Evolutionary conservation across 2,888 invertebrate species (phyloP).

Genomic region (Chymomyza caudatula): DNA sequence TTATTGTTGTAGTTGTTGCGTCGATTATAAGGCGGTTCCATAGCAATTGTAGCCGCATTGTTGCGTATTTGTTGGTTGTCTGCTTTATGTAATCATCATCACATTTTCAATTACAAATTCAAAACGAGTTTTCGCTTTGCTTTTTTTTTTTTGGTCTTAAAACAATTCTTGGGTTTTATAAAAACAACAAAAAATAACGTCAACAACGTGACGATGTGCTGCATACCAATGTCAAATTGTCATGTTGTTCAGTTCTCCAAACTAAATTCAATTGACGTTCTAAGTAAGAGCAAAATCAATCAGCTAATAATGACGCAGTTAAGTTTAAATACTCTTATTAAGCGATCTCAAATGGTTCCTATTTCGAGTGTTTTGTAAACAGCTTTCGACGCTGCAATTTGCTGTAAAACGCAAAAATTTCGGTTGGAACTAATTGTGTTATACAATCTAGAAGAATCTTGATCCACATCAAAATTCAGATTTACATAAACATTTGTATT

Average conservation of each 20-base stretch:
- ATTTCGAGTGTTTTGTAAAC: too few species aligned
- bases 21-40: neutral
- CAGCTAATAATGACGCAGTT: neutral
- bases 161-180: neutral
- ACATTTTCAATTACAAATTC: constrained; percentile 49
- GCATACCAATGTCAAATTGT: constrained; percentile 37
- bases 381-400: too few species aligned
- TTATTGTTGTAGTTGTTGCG: too few species aligned
- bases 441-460: too few species aligned
- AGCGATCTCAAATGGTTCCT: too few species aligned
- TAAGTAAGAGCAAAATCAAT: neutral
- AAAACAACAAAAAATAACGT: constrained; percentile 19
- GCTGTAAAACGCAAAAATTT: too few species aligned
- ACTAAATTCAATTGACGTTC: neutral
- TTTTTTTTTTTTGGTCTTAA: neutral
- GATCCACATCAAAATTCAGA: too few species aligned
- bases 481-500: too few species aligned
- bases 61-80: neutral
- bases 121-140: constrained; percentile 31
- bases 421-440: too few species aligned
- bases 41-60: constrained; percentile 11
- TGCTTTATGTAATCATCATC: constrained; percentile 18
- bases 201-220: constrained; percentile 15
- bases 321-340: neutral
- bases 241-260: neutral